Evolutionary conservation across 2,888 invertebrate genomes (phyloP).

Genomic region (Agrotis clavis): DNA sequence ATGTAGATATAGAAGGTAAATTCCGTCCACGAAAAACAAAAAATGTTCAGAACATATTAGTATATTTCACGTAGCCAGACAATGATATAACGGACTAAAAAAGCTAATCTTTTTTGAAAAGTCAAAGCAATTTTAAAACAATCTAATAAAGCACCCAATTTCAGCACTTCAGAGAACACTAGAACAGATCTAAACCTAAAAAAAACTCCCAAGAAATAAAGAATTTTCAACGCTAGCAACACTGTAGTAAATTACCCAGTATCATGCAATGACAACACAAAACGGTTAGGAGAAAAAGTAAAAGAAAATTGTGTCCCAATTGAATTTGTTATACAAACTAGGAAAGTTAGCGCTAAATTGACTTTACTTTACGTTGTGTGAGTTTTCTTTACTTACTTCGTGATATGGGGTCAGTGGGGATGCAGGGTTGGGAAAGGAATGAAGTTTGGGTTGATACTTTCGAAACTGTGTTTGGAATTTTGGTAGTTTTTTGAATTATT

Average conservation of each 20-base stretch:
- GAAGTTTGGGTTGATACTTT: conserved; percentile 4
- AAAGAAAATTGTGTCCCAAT: conserved; percentile 65
- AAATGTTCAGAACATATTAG: background rate
- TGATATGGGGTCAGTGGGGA: conserved; percentile 17
- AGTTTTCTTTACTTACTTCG: conserved; percentile 33
- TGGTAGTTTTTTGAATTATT: background rate
- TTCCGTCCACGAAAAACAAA: background rate
- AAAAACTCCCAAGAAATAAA: conserved; percentile 9
- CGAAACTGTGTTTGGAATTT: background rate
- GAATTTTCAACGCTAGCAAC: conserved; percentile 32
- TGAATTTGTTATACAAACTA: conserved; percentile 68
- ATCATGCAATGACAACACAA: conserved; percentile 49
- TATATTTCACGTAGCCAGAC: background rate
- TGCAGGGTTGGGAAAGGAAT: background rate
- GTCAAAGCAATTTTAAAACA: conserved; percentile 16
- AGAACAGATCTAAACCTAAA: conserved; percentile 12
- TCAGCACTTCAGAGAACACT: background rate
- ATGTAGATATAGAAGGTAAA: no score
- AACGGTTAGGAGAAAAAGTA: conserved; percentile 56
- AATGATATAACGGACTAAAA: background rate
- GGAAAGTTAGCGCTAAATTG: conserved; percentile 62
- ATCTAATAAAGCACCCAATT: conserved; percentile 9
- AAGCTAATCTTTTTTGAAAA: background rate
- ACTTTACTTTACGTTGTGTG: conserved; percentile 41
- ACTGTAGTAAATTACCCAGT: conserved; percentile 38